Conservation (phyloP, 1,140 invertebrate species). For the Drosophila auraria region DNA sequence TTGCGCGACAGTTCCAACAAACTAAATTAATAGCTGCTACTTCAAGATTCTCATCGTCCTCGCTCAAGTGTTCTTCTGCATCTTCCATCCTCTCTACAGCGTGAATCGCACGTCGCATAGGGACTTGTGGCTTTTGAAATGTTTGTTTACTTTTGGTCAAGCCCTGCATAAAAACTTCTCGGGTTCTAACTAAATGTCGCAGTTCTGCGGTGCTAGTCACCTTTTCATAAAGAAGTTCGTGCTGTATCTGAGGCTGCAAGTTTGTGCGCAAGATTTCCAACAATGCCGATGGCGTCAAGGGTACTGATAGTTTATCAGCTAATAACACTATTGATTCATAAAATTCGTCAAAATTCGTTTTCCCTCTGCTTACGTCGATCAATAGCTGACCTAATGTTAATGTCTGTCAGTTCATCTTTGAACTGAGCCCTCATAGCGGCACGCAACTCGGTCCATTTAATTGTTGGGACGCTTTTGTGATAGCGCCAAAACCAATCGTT, state of each 20-base stretch:
- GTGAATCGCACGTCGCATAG: neutral
- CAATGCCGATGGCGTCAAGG: neutral
- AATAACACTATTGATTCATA: constrained; percentile 3
- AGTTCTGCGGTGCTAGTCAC: neutral
- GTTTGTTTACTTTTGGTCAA: neutral
- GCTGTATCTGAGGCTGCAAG: constrained; percentile 3
- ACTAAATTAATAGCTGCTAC: too few relatives aligned
- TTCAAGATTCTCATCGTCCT: too few relatives aligned
- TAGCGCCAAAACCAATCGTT: constrained; percentile 23
- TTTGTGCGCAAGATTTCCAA: neutral
- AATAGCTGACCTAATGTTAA: constrained; percentile 4
- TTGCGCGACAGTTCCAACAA: too few relatives aligned
- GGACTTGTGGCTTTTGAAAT: neutral
- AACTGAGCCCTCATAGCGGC: neutral
- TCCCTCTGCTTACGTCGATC: constrained; percentile 14
- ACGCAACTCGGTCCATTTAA: constrained; percentile 7
- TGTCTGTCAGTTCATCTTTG: constrained; percentile 5
- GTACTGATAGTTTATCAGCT: too few relatives aligned
- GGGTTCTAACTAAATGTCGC: constrained; percentile 2
- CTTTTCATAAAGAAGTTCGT: neutral
- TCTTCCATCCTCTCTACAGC: neutral
- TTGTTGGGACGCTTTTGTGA: constrained; percentile 7
- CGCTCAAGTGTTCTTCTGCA: too few relatives aligned
- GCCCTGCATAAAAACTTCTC: neutral
- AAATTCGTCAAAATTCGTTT: constrained; percentile 17